These are phyloP conservation scores for Mya arenaria DNA, from an alignment of 1,140 invertebrate species.

Conservation along the genomic window DNA sequence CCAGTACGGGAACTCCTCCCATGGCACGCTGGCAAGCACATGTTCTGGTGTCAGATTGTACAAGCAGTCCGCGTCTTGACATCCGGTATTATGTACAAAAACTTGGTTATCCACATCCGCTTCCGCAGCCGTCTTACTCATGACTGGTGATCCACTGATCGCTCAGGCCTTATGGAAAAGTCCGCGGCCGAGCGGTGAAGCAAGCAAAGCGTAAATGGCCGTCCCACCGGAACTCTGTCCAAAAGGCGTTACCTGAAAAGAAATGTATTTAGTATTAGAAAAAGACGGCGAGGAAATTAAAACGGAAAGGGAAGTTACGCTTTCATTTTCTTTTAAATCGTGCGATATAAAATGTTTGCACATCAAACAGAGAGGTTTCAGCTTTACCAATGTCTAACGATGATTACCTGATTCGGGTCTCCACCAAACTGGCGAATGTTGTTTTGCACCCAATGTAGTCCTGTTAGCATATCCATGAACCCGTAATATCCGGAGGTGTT, in stretches of 20 bases:
- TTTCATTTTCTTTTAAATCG: too few species aligned
- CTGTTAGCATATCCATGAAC: constrained; percentile 58
- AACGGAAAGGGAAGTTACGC: background rate
- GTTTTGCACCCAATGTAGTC: constrained; percentile 56
- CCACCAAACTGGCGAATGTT: constrained; percentile 63
- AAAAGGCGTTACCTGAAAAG: constrained; percentile 57
- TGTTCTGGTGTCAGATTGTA: constrained; percentile 22
- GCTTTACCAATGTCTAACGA: constrained; percentile 82
- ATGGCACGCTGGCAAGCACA: constrained; percentile 22
- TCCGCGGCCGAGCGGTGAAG: constrained; percentile 53
- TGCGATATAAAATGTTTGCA: too few species aligned
- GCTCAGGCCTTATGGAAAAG: constrained; percentile 60
- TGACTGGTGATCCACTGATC: constrained; percentile 44
- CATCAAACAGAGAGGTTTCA: too few species aligned
- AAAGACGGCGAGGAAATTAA: background rate
- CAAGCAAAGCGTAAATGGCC: constrained; percentile 44
- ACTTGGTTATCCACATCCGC: constrained; percentile 52
- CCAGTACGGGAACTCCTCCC: constrained; percentile 50
- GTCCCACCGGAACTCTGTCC: constrained; percentile 66
- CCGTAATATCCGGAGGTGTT: constrained; percentile 72
- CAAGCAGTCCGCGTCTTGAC: constrained; percentile 45
- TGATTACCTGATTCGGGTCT: constrained; percentile 51
- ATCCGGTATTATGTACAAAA: constrained; percentile 50
- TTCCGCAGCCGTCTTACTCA: constrained; percentile 43
- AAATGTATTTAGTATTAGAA: background rate